A percentile compares a stretch with the other conserved stretches of the same genome.
These are phyloP conservation scores for Acronicta psi DNA, from an alignment of 2,888 invertebrate species.

Conservation along the genomic window DNA sequence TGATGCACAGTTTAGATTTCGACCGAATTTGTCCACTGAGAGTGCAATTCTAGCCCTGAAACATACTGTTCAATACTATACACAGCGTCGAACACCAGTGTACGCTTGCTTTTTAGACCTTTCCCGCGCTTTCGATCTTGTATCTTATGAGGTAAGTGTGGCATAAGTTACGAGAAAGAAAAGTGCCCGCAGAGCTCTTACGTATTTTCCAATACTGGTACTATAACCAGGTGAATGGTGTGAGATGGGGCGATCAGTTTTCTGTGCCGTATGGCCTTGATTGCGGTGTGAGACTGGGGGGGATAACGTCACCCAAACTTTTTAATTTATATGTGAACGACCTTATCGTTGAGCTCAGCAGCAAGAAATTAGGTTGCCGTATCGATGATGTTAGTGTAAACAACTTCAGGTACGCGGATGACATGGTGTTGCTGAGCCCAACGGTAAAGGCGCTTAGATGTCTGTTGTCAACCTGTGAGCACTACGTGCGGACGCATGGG, in stretches of 20 bases:
- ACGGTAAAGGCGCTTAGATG: neutral
- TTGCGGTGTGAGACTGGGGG: neutral
- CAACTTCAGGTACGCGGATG: neutral
- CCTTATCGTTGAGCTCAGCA: neutral
- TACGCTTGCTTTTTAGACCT: neutral
- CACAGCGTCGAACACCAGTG: neutral
- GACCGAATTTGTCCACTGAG: neutral
- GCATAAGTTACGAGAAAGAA: neutral
- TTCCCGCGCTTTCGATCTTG: neutral
- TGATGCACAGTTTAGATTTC: neutral
- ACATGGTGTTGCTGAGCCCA: neutral
- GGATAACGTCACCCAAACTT: no score
- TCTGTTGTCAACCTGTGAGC: no score
- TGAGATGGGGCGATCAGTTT: neutral
- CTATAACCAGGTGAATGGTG: neutral
- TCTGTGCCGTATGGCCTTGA: neutral
- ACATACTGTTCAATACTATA: neutral
- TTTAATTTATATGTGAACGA: neutral
- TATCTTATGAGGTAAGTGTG: neutral
- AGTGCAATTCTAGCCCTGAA: neutral
- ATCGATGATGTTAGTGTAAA: neutral
- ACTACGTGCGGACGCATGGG: no score
- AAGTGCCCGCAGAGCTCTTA: neutral
- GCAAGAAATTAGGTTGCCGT: neutral
- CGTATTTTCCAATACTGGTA: conserved; percentile 1